phyloP scores from a whole-genome alignment of 2,797 vertebrate genomes.

The Vultur gryphus region DNA sequence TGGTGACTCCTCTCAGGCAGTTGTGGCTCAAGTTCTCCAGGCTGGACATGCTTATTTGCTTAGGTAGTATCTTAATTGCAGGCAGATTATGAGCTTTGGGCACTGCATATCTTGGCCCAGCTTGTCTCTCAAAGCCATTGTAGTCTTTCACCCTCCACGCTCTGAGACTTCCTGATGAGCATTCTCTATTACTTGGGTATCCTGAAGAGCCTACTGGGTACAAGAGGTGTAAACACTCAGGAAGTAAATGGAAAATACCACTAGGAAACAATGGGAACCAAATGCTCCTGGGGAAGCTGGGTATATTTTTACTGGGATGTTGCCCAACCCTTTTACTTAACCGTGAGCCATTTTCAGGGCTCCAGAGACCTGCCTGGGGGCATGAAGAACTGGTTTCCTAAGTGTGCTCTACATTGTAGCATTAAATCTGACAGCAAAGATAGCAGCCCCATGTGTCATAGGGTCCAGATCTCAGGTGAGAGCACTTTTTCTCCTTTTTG shows the following conservation, averaged over 20 bases:
- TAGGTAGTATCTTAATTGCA: neutral
- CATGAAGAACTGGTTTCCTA: neutral
- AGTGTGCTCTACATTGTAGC: neutral
- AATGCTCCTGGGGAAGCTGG: neutral
- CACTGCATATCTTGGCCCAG: neutral
- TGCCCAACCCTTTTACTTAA: neutral
- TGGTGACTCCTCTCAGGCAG: neutral
- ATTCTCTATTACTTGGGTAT: neutral
- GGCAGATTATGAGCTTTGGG: neutral
- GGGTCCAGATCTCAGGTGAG: neutral
- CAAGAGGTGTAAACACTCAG: neutral
- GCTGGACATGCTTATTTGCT: neutral
- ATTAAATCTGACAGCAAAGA: neutral
- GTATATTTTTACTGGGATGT: slow-evolving; percentile 6
- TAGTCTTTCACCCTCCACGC: neutral
- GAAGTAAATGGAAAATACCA: slow-evolving; percentile 11
- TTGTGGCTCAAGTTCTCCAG: neutral
- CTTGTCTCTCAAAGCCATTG: neutral
- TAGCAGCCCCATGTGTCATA: rapidly evolving
- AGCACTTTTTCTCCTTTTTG: neutral
- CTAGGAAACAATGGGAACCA: neutral
- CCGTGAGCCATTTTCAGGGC: neutral
- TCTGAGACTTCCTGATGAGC: neutral
- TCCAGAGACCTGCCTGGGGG: neutral
- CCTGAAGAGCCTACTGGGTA: neutral